Evolutionary conservation across 2,888 invertebrate species (phyloP).

Genomic region (Drosophila atroscutellata): DNA sequence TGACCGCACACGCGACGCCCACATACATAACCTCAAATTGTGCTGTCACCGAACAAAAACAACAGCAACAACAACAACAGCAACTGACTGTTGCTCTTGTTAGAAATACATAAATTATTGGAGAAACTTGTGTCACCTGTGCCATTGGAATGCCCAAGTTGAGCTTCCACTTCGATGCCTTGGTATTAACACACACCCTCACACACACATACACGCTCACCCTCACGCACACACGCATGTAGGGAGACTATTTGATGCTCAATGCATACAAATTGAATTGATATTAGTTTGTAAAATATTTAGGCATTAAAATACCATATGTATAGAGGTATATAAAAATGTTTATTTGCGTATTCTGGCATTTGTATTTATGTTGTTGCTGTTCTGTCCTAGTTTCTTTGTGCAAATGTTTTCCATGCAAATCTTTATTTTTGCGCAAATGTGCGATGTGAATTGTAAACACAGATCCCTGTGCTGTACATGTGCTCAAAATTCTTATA

Average conservation of each 20-base stretch:
- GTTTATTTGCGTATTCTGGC: constrained; percentile 1
- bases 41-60: constrained; percentile 22
- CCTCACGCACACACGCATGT: not conserved
- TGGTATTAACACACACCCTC: constrained; percentile 24
- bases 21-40: constrained; percentile 25
- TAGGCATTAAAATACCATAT: constrained; percentile 61
- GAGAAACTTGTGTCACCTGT: constrained; percentile 53
- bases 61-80: constrained; percentile 12
- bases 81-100: constrained; percentile 58
- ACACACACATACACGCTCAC: not conserved
- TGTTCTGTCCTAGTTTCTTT: constrained; percentile 25
- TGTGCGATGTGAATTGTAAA: constrained; percentile 22
- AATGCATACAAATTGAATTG: constrained; percentile 77
- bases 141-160: constrained; percentile 47
- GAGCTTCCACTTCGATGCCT: constrained; percentile 50
- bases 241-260: constrained; percentile 46
- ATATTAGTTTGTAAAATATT: constrained; percentile 76
- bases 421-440: constrained; percentile 4
- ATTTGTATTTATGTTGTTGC: constrained; percentile 15
- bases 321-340: constrained; percentile 20
- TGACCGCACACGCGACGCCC: not conserved
- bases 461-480: not conserved
- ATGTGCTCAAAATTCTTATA: not conserved
- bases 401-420: constrained; percentile 9
- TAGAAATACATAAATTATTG: constrained; percentile 70